Base-by-base conservation (phyloP, 1,140 invertebrate species). In the Liolophura sinensis region DNA sequence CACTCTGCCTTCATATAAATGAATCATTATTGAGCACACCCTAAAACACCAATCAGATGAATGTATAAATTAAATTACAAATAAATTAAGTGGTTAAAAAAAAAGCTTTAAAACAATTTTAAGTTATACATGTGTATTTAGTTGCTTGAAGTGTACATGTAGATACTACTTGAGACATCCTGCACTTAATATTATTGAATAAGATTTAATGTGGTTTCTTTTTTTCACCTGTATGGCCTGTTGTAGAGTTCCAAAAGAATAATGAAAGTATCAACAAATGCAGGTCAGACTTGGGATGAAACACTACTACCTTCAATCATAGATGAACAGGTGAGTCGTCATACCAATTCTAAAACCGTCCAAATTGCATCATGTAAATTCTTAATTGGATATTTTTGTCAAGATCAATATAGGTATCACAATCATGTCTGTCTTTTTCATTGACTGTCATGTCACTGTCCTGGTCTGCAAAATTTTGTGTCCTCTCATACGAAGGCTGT, bases 201-300 rank as follows among this genome's bases (percentile, higher is more conserved):
- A 4, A 62, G 50, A 16, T 14, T 3, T 49, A n/a, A 20, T 6
- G 15, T 27, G 56, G 16, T 4, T 20, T 64, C 7, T 58, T 57
- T 58, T 11, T 22, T 16, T n/a, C 22, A 1, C 49, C 65, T 61
- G 4, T 50, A 0, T 55, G 50, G 64, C 50, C 20, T 65, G 0
- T 62, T 68, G 27, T 59, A 77, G 77, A 67, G 58, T 46, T 60
- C 60, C 16, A 64, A 74, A 22, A 61, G 75, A 31, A 27, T 73
- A 46, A 73, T 83, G 69, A 65, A 73, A 64, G 77, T 83, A 0
- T 82, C 80, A 6, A 75, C 71, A 24, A 77, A 82, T 76, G 73
- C 66, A 57, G 82, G 82, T 24, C 52, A 62, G 7, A 72, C 52
- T 3, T 83, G 79, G 76, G 73, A 70, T 60, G 76, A 79, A 56